These are phyloP conservation scores for Yponomeuta evonymella DNA, from an alignment of 2,888 invertebrate species.

Conservation along the genomic window DNA sequence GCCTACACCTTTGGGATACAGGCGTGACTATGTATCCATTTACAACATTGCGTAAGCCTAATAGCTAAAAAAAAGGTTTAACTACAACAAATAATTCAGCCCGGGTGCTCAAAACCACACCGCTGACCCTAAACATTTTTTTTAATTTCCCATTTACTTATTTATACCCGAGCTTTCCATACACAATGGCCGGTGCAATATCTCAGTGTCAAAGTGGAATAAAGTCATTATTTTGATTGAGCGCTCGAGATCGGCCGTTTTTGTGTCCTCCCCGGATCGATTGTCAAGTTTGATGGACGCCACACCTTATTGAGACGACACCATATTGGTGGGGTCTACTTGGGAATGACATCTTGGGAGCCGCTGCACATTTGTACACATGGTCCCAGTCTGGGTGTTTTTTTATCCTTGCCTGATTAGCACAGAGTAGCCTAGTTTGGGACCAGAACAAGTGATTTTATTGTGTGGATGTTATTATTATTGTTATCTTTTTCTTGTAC, in stretches of 20 bases:
- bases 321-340: background rate
- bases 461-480: too few relatives aligned
- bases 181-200: conserved; percentile 62
- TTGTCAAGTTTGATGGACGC: conserved; percentile 45
- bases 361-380: too few relatives aligned
- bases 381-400: too few relatives aligned
- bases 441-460: too few relatives aligned
- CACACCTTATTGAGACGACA: conserved; percentile 49
- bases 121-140: conserved; percentile 16
- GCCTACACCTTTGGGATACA: too few relatives aligned
- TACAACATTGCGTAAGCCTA: too few relatives aligned
- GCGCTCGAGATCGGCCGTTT: conserved; percentile 42
- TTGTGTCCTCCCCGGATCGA: conserved; percentile 59
- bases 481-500: too few relatives aligned
- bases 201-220: conserved; percentile 74
- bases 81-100: too few relatives aligned
- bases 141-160: conserved; percentile 42
- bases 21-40: too few relatives aligned
- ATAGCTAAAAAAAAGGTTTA: too few relatives aligned
- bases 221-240: conserved; percentile 76
- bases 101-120: background rate
- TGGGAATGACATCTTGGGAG: background rate
- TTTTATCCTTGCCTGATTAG: too few relatives aligned
- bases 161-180: conserved; percentile 35
- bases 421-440: too few relatives aligned